A percentile compares a stretch with the other conserved stretches of the same genome.
Conservation (phyloP, 2,888 invertebrate genomes). For the Theretra japonica region DNA sequence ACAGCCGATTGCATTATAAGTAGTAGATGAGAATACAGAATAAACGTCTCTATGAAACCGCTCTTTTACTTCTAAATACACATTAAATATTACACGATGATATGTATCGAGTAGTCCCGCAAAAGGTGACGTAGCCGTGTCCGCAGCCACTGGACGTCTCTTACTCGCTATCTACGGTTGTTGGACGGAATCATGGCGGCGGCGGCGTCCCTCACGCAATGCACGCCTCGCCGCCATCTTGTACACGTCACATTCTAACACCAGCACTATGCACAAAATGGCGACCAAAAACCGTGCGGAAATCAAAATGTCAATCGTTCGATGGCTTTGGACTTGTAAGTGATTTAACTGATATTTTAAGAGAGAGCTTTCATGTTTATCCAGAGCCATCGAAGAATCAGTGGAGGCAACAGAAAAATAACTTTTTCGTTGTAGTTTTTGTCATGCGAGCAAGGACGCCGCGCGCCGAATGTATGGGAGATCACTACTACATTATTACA, state of each 20-base stretch:
- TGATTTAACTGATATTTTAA: slow-evolving; percentile 41
- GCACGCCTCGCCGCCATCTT: slow-evolving; percentile 33
- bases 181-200: slow-evolving; percentile 85
- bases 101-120: slow-evolving; percentile 90
- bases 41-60: slow-evolving; percentile 85
- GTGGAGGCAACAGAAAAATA: slow-evolving; percentile 57
- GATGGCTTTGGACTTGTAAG: slow-evolving; percentile 48
- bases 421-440: slow-evolving; percentile 80
- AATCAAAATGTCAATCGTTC: slow-evolving; percentile 55
- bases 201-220: slow-evolving; percentile 62
- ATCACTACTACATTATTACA: slow-evolving; percentile 83
- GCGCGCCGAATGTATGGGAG: slow-evolving; percentile 81
- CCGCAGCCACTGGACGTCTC: slow-evolving; percentile 85
- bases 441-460: slow-evolving; percentile 64
- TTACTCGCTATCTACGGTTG: slow-evolving; percentile 85
- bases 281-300: slow-evolving; percentile 45
- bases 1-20: slow-evolving; percentile 79
- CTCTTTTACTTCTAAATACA: slow-evolving; percentile 82
- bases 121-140: slow-evolving; percentile 84
- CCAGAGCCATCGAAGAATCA: slow-evolving; percentile 50
- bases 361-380: slow-evolving; percentile 56
- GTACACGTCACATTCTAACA: neutral
- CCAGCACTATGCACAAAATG: slow-evolving; percentile 45
- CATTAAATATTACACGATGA: slow-evolving; percentile 88
- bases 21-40: slow-evolving; percentile 82